These are phyloP conservation scores for Leptopilina boulardi DNA, from an alignment of 1,140 invertebrate genomes.

Conservation along the genomic window DNA sequence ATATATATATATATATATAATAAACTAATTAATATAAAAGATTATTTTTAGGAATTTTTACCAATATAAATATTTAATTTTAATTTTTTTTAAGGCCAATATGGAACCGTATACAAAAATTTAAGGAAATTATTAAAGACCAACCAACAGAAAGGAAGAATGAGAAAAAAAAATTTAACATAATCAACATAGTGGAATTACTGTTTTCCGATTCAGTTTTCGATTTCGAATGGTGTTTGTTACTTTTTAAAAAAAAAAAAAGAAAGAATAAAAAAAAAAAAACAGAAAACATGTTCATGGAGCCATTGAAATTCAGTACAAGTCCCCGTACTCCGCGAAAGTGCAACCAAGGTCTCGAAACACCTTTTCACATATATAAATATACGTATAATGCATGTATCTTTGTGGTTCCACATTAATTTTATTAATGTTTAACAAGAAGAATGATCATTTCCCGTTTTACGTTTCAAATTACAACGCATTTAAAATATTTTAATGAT, in stretches of 20 bases:
- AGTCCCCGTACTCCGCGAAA: constrained; percentile 7
- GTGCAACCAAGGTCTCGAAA: background rate
- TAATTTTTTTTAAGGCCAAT: no score
- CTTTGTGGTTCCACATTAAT: constrained; percentile 3
- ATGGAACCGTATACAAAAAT: no score
- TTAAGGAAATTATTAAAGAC: no score
- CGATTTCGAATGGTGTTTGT: background rate
- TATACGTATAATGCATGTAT: background rate
- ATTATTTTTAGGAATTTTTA: no score
- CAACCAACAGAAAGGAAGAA: no score
- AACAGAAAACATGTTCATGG: constrained; percentile 13
- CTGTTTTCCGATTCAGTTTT: background rate
- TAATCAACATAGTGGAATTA: no score
- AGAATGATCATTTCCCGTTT: background rate
- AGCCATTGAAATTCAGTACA: constrained; percentile 12
- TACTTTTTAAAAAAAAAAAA: background rate
- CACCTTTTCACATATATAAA: constrained; percentile 5
- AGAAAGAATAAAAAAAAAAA: background rate
- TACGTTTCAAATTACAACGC: background rate
- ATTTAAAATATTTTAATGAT: background rate
- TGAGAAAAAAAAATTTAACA: no score
- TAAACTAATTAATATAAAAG: no score
- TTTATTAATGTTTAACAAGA: constrained; percentile 2
- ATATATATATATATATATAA: no score
- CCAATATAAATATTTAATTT: no score